Evolutionary conservation across 1,140 invertebrate species (phyloP), one percentile per base, ranked within the genome.

Genomic region (Tyrophagus putrescentiae): DNA sequence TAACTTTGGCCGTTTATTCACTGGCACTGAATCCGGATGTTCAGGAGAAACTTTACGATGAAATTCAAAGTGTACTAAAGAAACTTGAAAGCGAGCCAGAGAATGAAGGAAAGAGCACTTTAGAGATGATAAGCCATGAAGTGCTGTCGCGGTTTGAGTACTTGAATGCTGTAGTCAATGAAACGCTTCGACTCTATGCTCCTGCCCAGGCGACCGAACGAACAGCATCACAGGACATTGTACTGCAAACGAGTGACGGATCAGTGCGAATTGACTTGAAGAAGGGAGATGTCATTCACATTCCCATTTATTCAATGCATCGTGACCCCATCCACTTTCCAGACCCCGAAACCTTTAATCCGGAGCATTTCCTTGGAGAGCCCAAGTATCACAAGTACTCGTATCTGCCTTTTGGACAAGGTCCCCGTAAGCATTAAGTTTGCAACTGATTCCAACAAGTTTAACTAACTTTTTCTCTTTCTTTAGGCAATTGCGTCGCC

Each of bases 381-480:
- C 48, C 50, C 1, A 62, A 32, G 5, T 64, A 67, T 33, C 67
- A 71, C 54, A 67, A 66, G 7, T 65, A 67, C 62, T 64, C 69
- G 7, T 73, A 66, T 64, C 63, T 72, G 57, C 69, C 72, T 0
- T 73, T 73, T 60, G 72, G 71, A 1, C 65, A 64, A 21, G 71
- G 71, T n/a, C 70, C 71, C 6, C 54, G 71, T n/a, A n/a, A n/a
- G n/a, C n/a, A n/a, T n/a, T n/a, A n/a, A n/a, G n/a, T n/a, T n/a
- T n/a, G n/a, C n/a, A n/a, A n/a, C n/a, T n/a, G n/a, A n/a, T n/a
- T n/a, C n/a, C n/a, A n/a, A n/a, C n/a, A n/a, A n/a, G n/a, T n/a
- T n/a, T n/a, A n/a, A n/a, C n/a, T n/a, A n/a, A n/a, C n/a, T n/a
- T n/a, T n/a, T n/a, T n/a, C n/a, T n/a, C n/a, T n/a, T n/a, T n/a